Evolutionary conservation across 2,113 vertebrate species (phyloP), one percentile per base, ranked within the genome.

Genomic region (Ageneiosus marmoratus): DNA sequence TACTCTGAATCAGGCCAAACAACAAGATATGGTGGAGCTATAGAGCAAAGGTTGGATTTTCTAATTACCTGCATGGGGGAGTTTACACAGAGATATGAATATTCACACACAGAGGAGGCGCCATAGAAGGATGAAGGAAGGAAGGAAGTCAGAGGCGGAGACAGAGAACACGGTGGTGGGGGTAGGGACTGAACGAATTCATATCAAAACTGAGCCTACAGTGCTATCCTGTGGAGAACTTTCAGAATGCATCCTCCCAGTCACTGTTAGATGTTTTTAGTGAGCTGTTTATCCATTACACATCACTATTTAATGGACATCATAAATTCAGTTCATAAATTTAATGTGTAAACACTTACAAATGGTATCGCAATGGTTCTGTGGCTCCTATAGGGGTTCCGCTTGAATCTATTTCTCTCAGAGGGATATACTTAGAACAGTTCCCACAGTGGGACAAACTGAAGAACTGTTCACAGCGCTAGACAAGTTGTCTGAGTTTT

Each of bases 181-280:
- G 77, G 77, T 58, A 53, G 80, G 77, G 60, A 69, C 24, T 5
- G 15, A 58, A 29, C 8, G 41, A 78, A 48, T 75, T 58, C 27
- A 46, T 51, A 69, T 41, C 72, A 89, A 86, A 87, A 81, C n/a
- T 89, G 86, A 86, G 84, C 83, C 83, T 86, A 79, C 74, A 88
- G 83, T 88, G 86, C 86, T 56, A 75, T 84, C 88, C 81, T 87
- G 88, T 89, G 88, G 88, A 70, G 53, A 67, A 74, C 34, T 46
- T 56, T n/a, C 3, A 86, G 82, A 89, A 79, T 77, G 79, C 88
- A 85, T n/a, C 24, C 46, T n/a, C 22, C 22, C 50, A 55, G 6
- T 46, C 48, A 34, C 10, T 51, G 41, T 9, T 56, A 37, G 7
- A 34, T 70, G n/a, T 6, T 48, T 20, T 70, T 24, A n/a, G 37